Evolutionary conservation across 2,113 vertebrate species (phyloP).

Genomic region (Cebidichthys violaceus): DNA sequence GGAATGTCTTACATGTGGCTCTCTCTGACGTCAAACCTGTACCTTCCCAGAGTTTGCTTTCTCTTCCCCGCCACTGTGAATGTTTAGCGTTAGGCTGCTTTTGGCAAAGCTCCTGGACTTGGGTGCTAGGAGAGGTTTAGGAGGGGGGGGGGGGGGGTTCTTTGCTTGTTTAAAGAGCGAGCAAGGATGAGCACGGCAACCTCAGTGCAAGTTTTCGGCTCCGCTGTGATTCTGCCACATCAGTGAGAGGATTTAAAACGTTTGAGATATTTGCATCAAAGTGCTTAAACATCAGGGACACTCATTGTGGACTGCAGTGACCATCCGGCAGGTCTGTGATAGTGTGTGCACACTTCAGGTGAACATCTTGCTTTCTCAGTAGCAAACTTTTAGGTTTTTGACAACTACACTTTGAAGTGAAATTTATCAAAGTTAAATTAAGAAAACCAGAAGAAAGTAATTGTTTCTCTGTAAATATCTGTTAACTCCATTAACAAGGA

Average conservation of each 20-base stretch:
- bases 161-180: slow-evolving; percentile 71
- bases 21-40: slow-evolving; percentile 86
- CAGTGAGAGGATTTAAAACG: slow-evolving; percentile 22
- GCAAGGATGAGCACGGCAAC: slow-evolving; percentile 60
- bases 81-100: slow-evolving; percentile 77
- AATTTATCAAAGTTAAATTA: background rate
- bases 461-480: background rate
- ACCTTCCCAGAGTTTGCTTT: slow-evolving; percentile 82
- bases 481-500: background rate
- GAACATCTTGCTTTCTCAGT: background rate
- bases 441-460: background rate
- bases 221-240: slow-evolving; percentile 35
- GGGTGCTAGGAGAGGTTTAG: slow-evolving; percentile 67
- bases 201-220: slow-evolving; percentile 61
- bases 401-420: too few species aligned
- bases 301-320: background rate
- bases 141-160: slow-evolving; percentile 62
- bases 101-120: slow-evolving; percentile 77
- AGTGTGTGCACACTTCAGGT: background rate
- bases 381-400: background rate
- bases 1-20: slow-evolving; percentile 85
- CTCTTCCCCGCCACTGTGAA: slow-evolving; percentile 67
- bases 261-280: slow-evolving; percentile 16
- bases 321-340: background rate
- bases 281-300: slow-evolving; percentile 4